Evolutionary conservation across 2,888 invertebrate genomes (phyloP), one percentile per base, ranked within the genome.

Genomic region (Phymatocera aterrima): DNA sequence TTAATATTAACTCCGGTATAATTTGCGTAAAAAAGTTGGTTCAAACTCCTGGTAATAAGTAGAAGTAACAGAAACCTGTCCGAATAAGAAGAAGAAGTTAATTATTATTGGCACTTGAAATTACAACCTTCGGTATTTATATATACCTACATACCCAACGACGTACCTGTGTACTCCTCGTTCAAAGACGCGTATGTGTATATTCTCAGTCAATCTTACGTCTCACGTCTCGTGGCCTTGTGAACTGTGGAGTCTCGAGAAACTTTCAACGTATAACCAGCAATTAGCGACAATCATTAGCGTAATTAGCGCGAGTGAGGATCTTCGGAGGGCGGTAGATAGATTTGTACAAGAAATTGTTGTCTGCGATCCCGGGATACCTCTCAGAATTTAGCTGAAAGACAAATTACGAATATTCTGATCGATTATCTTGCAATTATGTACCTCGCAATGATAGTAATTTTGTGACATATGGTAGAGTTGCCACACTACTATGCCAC

Each of bases 391-490:
- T 28, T 60, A 60, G 2, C n/a, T 10, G 2, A 40, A 18, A 43
- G 28, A 24, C 6, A 68, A 68, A 68, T 68, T 48, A 37, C 51
- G 51, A 51, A 57, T 72, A 72, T 15, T 21, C 18, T 60, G 75
- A 83, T 83, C 83, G 82, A 82, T 83, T 81, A 82, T 80, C 78
- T 78, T 28, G 84, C 85, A 89, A 89, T 89, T 89, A 89, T 75
- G 6, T 68, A 82, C 80, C 61, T 82, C 79, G 81, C 83, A 83
- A 86, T 86, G 85, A 87, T 83, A 82, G 87, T 87, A 87, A 89
- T 89, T 87, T 81, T 80, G 81, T 81, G 84, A 84, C 88, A 88
- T 88, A 88, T 88, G 88, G 88, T 79, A 46, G 8, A 21, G 12
- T 31, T 2, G 24, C n/a, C 37, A 34, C 57, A 6, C 24, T 24